These are phyloP conservation scores for Lateolabrax maculatus DNA, from an alignment of 2,797 vertebrate species.

Conservation along the genomic window DNA sequence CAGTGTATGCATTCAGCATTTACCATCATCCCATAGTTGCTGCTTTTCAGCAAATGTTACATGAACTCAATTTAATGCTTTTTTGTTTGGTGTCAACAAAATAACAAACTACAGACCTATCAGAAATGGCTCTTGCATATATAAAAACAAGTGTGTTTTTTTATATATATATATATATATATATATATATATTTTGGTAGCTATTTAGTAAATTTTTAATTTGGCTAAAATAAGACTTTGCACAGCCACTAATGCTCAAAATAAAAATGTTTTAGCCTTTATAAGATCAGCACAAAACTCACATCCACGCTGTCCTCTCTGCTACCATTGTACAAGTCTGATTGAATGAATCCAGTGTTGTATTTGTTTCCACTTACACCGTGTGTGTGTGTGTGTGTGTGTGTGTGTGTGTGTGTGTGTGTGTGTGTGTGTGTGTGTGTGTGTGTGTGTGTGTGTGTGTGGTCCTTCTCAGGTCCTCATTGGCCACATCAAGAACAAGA, in stretches of 20 bases:
- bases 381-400: background rate
- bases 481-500: conserved; percentile 96
- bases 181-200: background rate
- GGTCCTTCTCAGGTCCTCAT: conserved; percentile 90
- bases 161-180: no score
- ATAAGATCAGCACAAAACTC: background rate
- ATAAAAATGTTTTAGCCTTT: background rate
- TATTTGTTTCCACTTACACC: conserved; percentile 6
- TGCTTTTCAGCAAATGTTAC: background rate
- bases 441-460: background rate
- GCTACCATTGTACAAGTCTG: background rate
- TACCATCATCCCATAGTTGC: background rate
- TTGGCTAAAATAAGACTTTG: background rate
- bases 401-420: background rate
- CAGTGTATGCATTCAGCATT: background rate
- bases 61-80: background rate
- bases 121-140: background rate
- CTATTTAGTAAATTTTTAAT: no score
- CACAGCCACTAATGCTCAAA: background rate
- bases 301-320: background rate
- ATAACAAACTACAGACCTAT: background rate
- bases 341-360: background rate
- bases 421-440: conserved; percentile 9
- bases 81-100: background rate
- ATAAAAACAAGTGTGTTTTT: no score